These are phyloP conservation scores for Capromys pilorides DNA, from an alignment of 2,797 vertebrate species.

Conservation along the genomic window DNA sequence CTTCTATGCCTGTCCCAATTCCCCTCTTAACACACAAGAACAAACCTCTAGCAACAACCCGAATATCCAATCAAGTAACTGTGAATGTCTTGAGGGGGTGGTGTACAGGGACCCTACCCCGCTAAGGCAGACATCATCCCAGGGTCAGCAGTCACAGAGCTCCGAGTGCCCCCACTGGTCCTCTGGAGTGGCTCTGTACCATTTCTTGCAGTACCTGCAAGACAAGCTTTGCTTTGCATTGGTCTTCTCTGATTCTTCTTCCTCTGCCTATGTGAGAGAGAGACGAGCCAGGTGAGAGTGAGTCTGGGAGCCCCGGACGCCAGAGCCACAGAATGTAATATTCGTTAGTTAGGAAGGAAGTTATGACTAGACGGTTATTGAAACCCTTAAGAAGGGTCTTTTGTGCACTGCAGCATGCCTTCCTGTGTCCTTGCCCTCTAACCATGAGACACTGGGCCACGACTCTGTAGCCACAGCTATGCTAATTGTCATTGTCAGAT, in stretches of 20 bases:
- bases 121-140: background rate
- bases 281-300: background rate
- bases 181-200: background rate
- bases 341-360: background rate
- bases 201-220: background rate
- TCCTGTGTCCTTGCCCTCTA: background rate
- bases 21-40: background rate
- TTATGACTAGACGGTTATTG: background rate
- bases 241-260: background rate
- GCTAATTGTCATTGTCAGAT: background rate
- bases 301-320: background rate
- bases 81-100: background rate
- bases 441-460: accelerated
- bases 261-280: background rate
- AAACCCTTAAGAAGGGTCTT: background rate
- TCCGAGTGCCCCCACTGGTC: background rate
- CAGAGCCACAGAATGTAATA: background rate
- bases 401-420: background rate
- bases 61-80: background rate
- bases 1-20: background rate
- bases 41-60: background rate
- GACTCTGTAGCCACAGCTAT: background rate
- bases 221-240: background rate
- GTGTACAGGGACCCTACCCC: background rate
- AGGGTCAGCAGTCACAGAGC: background rate